Conservation (phyloP, 2,888 invertebrate genomes). For the Noctua janthina region DNA sequence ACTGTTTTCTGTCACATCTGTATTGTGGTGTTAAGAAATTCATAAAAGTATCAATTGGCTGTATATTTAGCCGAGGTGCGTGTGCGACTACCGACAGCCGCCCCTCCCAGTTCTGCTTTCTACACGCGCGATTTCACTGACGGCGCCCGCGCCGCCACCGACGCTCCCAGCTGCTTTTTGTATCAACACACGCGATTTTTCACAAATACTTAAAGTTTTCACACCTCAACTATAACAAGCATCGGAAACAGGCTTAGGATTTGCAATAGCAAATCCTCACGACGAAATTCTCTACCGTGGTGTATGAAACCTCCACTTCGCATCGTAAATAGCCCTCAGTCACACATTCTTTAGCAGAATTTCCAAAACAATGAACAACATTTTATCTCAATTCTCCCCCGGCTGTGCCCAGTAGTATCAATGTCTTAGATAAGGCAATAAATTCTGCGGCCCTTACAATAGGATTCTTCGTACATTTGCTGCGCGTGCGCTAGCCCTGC, state of each 20-base stretch:
- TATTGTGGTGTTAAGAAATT: constrained; percentile 43
- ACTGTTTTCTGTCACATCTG: constrained; percentile 31
- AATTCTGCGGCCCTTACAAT: constrained; percentile 85
- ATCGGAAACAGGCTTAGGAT: constrained; percentile 25
- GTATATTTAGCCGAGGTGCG: constrained; percentile 76
- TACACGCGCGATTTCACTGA: constrained; percentile 89
- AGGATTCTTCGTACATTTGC: constrained; percentile 84
- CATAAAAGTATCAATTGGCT: constrained; percentile 70
- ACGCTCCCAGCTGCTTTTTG: constrained; percentile 74
- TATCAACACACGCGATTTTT: constrained; percentile 83
- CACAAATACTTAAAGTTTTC: constrained; percentile 80
- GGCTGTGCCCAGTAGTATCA: constrained; percentile 73
- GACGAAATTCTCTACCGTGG: constrained; percentile 5
- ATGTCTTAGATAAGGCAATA: constrained; percentile 82
- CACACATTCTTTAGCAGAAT: constrained; percentile 56
- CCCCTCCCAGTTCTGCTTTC: constrained; percentile 89
- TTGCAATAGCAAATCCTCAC: constrained; percentile 17
- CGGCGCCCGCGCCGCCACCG: constrained; percentile 70
- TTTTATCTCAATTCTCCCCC: constrained; percentile 69
- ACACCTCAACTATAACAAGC: constrained; percentile 72
- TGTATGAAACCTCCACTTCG: constrained; percentile 9
- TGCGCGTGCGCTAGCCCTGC: constrained; percentile 72
- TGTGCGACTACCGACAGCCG: constrained; percentile 73
- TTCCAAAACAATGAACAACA: constrained; percentile 65
- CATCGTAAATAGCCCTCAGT: constrained; percentile 41